Evolutionary conservation across 2,113 vertebrate genomes (phyloP).

Genomic region (Haemorhous mexicanus): DNA sequence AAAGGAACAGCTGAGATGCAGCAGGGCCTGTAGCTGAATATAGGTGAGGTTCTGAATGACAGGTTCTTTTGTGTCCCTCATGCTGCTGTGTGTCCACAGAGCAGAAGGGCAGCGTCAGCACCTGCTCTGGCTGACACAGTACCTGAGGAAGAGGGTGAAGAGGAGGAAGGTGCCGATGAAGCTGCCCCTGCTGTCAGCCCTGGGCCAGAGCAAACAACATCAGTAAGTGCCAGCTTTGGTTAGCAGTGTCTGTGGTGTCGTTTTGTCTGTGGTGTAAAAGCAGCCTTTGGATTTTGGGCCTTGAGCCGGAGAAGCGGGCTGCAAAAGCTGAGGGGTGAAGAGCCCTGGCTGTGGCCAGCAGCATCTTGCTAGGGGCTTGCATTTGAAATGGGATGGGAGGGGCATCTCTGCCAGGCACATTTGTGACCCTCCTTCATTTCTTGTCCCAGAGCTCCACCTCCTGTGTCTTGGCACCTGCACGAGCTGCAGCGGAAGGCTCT

Average conservation of each 20-base stretch:
- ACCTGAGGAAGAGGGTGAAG: background rate
- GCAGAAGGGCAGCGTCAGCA: background rate
- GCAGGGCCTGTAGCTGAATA: background rate
- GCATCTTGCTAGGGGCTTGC: background rate
- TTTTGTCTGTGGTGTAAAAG: background rate
- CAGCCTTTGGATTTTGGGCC: background rate
- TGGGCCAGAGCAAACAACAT: background rate
- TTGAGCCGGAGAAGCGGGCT: background rate
- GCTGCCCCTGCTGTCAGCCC: background rate
- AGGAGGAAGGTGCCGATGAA: background rate
- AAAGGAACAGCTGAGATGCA: background rate
- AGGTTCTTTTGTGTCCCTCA: background rate
- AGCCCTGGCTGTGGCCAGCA: background rate
- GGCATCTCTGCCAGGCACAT: background rate
- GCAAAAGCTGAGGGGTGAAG: background rate
- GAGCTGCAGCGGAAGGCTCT: too few relatives aligned
- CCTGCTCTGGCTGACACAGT: background rate
- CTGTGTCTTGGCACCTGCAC: background rate
- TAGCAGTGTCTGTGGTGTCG: background rate
- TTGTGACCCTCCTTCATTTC: background rate
- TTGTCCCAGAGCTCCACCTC: background rate
- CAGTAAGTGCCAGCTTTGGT: background rate
- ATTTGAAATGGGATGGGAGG: background rate
- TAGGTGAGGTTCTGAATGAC: background rate
- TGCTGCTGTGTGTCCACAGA: background rate